Evolutionary conservation across 37 sponge, comb jelly and placozoan species (phyloP), one percentile per base, ranked within the genome.

Genomic region (Ephydatia muelleri): DNA sequence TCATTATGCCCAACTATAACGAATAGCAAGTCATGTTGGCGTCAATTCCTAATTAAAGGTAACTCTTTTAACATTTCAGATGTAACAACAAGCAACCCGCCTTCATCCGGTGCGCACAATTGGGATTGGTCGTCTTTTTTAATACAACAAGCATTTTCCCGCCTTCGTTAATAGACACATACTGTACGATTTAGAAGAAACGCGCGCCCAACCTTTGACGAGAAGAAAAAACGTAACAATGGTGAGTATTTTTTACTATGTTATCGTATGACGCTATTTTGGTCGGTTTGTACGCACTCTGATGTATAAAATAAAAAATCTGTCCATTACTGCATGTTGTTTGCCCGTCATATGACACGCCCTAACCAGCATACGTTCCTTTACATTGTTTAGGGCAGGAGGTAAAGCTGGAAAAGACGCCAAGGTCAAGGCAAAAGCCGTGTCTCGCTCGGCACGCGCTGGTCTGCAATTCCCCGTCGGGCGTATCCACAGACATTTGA

Each of bases 401-500:
- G 98, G 98, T 47, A 97, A 97, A 86, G 98, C 98, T 48, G 98
- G 98, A 16, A 97, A 97, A 43, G 98, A 97, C 82, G 95, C 98
- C 67, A 97, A 97, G 67, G 90, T 89, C 16, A 97, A 94, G 86
- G 96, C 97, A 28, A 95, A 97, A 77, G 96, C 96, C 21, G 90
- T 97, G 12, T 93, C 94, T 23, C 84, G 96, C 65, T 95, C 96
- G 9, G 84, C 91, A 30, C 67, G 98, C 35, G 98, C 98, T 31
- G 98, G 97, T 28, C 92, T 80, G 11, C 87, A 97, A 82, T 97
- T 97, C 80, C 96, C 98, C 67, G 99, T 98, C 13, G 99, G 99
- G 6, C 91, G 99, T 79, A 96, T 98, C 29, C 99, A 98, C 85
- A 75, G 99, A 72, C 97, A 97, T 81, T 75, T 98, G 80, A 98